Conservation (phyloP, 1,140 invertebrate genomes). For the Temnothorax nylanderi region DNA sequence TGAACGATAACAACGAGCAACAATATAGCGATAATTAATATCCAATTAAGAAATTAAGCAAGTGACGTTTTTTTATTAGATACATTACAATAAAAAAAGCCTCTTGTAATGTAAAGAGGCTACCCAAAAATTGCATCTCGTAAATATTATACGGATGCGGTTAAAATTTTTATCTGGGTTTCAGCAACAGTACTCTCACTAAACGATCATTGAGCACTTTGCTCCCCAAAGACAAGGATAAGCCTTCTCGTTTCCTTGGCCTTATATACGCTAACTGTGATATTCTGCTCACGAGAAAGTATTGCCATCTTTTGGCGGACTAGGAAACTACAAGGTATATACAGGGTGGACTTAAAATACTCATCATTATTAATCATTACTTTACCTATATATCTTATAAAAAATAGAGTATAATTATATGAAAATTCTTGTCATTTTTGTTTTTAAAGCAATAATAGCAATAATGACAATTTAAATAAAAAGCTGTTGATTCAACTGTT, state of each 20-base stretch:
- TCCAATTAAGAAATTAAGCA: background rate
- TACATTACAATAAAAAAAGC: constrained; percentile 58
- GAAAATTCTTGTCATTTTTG: background rate
- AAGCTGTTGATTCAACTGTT: background rate
- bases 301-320: constrained; percentile 70
- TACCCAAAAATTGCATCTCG: constrained; percentile 89
- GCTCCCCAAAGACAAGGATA: constrained; percentile 90
- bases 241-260: background rate
- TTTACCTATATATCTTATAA: background rate
- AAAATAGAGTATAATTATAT: background rate
- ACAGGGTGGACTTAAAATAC: constrained; percentile 10
- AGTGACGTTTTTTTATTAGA: background rate
- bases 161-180: constrained; percentile 84
- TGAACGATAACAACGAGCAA: background rate
- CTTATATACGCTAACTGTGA: constrained; percentile 42
- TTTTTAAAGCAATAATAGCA: background rate
- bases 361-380: background rate
- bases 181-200: constrained; percentile 90
- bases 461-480: background rate
- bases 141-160: constrained; percentile 85
- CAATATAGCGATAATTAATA: background rate
- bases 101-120: constrained; percentile 89
- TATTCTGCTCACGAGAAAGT: constrained; percentile 59
- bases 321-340: background rate
- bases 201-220: constrained; percentile 89